These are phyloP conservation scores for Dorcus hopei DNA, from an alignment of 2,888 invertebrate genomes.

Conservation along the genomic window DNA sequence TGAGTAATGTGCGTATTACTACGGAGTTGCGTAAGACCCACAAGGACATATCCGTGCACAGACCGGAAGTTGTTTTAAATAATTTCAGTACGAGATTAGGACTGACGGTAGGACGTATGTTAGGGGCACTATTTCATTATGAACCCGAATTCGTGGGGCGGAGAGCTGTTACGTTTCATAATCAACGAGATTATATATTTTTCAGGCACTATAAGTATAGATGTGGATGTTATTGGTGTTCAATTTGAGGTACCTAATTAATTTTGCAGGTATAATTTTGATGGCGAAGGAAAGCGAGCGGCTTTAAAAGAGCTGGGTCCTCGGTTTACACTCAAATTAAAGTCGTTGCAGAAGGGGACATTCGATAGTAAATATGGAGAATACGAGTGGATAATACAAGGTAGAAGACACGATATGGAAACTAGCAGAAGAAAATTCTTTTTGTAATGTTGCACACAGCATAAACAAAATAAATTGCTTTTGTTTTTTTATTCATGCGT, in stretches of 20 bases:
- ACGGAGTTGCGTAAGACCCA: slow-evolving; percentile 77
- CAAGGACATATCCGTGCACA: slow-evolving; percentile 79
- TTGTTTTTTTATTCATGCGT: background rate
- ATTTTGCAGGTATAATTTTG: slow-evolving; percentile 76
- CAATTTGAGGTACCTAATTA: background rate
- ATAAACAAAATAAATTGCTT: slow-evolving; percentile 5
- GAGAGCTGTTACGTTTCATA: slow-evolving; percentile 95
- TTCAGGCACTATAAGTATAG: slow-evolving; percentile 88
- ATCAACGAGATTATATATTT: slow-evolving; percentile 98
- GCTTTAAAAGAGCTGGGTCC: slow-evolving; percentile 93
- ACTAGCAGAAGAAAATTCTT: slow-evolving; percentile 90
- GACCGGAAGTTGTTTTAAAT: slow-evolving; percentile 93
- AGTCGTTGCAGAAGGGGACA: slow-evolving; percentile 93
- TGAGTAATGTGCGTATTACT: slow-evolving; percentile 89
- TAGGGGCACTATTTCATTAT: slow-evolving; percentile 92
- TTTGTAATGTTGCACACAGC: slow-evolving; percentile 56
- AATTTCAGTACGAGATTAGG: slow-evolving; percentile 96
- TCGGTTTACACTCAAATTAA: slow-evolving; percentile 88
- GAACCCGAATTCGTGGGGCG: slow-evolving; percentile 93
- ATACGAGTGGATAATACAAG: slow-evolving; percentile 92
- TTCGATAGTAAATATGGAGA: slow-evolving; percentile 97
- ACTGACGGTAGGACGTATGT: slow-evolving; percentile 84
- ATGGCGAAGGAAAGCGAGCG: slow-evolving; percentile 69
- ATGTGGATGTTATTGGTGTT: background rate
- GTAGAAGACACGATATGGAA: slow-evolving; percentile 91